Evolutionary conservation across 1,140 invertebrate species (phyloP).

Genomic region (Aphidius gifuensis): DNA sequence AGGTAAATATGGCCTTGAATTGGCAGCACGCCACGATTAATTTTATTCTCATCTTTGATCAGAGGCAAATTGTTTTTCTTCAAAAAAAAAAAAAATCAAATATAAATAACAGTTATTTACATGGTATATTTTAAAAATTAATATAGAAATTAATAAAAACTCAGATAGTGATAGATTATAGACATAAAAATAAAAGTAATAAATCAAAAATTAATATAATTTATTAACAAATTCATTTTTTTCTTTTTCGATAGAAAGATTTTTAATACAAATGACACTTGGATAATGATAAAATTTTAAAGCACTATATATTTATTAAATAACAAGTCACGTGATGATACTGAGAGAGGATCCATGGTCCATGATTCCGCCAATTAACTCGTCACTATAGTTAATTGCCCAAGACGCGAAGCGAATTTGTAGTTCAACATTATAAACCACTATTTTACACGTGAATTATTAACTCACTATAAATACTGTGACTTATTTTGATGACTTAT

Average conservation of each 20-base stretch:
- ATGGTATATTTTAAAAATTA: no score
- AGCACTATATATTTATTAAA: no score
- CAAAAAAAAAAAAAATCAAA: background rate
- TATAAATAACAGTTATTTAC: background rate
- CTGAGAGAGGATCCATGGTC: slow-evolving; percentile 34
- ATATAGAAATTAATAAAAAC: no score
- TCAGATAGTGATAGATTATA: background rate
- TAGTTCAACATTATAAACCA: slow-evolving; percentile 32
- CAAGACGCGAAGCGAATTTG: slow-evolving; percentile 33
- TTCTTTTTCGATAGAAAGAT: no score
- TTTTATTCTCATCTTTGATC: background rate
- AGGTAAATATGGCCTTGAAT: slow-evolving; percentile 8
- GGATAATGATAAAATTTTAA: no score
- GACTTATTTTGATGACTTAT: slow-evolving; percentile 15
- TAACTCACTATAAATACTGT: slow-evolving; percentile 1
- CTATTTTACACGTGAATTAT: slow-evolving; percentile 26
- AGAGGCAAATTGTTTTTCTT: background rate
- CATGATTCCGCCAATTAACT: slow-evolving; percentile 37
- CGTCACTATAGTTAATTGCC: slow-evolving; percentile 45
- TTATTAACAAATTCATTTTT: no score
- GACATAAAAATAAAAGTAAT: background rate
- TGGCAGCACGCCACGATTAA: slow-evolving; percentile 9
- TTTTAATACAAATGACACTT: no score
- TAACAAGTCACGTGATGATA: slow-evolving; percentile 38
- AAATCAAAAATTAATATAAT: no score